These are phyloP conservation scores for Trachelus troglodyta DNA, from an alignment of 2,888 invertebrate genomes.

Conservation along the genomic window DNA sequence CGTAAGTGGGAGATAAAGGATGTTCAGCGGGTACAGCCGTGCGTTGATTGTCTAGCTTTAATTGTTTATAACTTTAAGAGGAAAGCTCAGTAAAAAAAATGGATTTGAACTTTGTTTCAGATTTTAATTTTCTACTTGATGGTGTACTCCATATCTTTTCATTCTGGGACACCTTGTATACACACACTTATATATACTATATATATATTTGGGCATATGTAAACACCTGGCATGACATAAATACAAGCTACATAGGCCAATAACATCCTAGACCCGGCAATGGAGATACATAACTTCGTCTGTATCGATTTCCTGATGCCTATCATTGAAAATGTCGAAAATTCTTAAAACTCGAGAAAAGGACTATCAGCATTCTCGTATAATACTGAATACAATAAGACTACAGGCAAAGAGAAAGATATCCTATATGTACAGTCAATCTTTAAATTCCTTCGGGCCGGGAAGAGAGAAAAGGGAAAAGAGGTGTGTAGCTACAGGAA, in stretches of 20 bases:
- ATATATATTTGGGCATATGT: background rate
- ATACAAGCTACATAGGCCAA: background rate
- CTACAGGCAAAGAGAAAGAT: background rate
- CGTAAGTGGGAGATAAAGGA: no score
- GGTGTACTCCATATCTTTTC: no score
- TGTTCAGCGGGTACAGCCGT: no score
- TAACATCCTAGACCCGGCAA: background rate
- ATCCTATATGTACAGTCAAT: background rate
- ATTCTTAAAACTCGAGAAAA: background rate
- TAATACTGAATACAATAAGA: background rate
- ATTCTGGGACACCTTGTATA: no score
- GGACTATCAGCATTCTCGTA: background rate
- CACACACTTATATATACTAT: no score
- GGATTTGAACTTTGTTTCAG: no score
- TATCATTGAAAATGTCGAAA: background rate
- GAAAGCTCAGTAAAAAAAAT: no score
- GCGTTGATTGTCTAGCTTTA: no score
- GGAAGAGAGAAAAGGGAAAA: background rate
- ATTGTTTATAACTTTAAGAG: no score
- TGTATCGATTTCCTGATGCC: background rate
- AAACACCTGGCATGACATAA: background rate
- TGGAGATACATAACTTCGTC: background rate
- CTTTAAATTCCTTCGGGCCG: background rate
- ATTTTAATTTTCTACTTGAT: no score
- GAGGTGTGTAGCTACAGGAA: background rate